Conservation (phyloP, 2,113 vertebrate species). For the Vulpes ferrilata region DNA sequence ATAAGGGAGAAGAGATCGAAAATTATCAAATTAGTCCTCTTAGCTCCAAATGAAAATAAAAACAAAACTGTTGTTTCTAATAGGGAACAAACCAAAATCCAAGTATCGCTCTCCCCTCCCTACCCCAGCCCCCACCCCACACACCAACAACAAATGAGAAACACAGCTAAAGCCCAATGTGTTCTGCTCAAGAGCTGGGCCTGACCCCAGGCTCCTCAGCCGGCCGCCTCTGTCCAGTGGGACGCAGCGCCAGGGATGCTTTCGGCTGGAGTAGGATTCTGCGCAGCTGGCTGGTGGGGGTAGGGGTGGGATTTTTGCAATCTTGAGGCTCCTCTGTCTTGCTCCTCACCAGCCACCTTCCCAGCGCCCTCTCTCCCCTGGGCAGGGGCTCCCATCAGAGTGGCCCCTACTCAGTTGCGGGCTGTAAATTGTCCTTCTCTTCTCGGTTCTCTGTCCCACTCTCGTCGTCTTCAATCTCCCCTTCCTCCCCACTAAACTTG, state of each 20-base stretch:
- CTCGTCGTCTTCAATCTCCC: conserved; percentile 91
- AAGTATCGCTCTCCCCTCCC: conserved; percentile 77
- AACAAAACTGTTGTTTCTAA: conserved; percentile 84
- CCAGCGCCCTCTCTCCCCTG: conserved; percentile 67
- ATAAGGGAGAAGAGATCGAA: conserved; percentile 75
- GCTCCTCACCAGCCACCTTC: conserved; percentile 77
- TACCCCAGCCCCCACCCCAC: conserved; percentile 74
- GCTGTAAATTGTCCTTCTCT: conserved; percentile 86
- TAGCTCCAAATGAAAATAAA: conserved; percentile 84
- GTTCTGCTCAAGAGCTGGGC: conserved; percentile 73
- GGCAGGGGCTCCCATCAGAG: conserved; percentile 65
- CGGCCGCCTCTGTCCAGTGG: conserved; percentile 71
- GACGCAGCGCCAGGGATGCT: conserved; percentile 53
- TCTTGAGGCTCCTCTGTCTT: conserved; percentile 74
- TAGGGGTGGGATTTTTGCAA: conserved; percentile 47
- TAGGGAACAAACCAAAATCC: conserved; percentile 84
- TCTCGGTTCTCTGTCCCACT: conserved; percentile 91
- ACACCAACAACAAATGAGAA: conserved; percentile 79
- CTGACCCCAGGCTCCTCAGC: conserved; percentile 69
- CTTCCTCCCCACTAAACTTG: conserved; percentile 94
- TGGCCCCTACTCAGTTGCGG: conserved; percentile 85
- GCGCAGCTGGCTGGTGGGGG: conserved; percentile 36
- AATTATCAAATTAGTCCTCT: conserved; percentile 72
- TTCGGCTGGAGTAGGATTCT: conserved; percentile 13
- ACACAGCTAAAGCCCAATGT: conserved; percentile 73